Evolutionary conservation across 2,888 invertebrate species (phyloP), one percentile per base, ranked within the genome.

Genomic region (Fragum sueziense): DNA sequence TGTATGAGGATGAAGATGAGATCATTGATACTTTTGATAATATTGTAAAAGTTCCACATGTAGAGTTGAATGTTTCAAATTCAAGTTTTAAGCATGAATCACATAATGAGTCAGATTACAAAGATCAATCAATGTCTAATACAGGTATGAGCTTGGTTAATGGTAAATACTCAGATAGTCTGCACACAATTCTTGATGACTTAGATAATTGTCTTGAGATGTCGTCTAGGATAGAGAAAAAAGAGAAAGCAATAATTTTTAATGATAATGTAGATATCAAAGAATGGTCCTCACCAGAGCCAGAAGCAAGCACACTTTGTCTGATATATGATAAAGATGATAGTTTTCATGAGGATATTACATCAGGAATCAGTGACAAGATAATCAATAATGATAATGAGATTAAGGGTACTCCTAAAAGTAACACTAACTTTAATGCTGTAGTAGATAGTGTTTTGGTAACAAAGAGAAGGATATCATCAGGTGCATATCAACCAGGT

Each of bases 391-490:
- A 17, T 33, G 1, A n/a, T 3, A 33, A 14, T 33, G 29, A 20
- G 9, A 61, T 20, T 22, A 29, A 4, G 20, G 29, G 6, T 61
- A 61, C 61, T n/a, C 61, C 61, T 1, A 33, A 6, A 33, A 37
- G 54, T 51, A 69, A 72, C 14, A 41, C 61, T 4, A 76, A 41
- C n/a, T 80, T 84, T 54, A 52, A 67, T 29, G 27, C 61, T 37
- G 80, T 76, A 33, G 62, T 84, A 47, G 84, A 84, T 52, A 84
- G 84, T 73, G 79, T 84, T 4, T 62, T 61, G 27, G 74, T 84
- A 11, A 81, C 79, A 31, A 84, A 81, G 70, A 81, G 79, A 57
- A 74, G 84, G 29, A 54, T 71, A 9, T 61, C 61, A 61, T 61
- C 33, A 33, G 54, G 25, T n/a, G 11, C 6, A n/a, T 54, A 25